Conservation (phyloP, 1,140 invertebrate species). For the Sinonovacula constricta region DNA sequence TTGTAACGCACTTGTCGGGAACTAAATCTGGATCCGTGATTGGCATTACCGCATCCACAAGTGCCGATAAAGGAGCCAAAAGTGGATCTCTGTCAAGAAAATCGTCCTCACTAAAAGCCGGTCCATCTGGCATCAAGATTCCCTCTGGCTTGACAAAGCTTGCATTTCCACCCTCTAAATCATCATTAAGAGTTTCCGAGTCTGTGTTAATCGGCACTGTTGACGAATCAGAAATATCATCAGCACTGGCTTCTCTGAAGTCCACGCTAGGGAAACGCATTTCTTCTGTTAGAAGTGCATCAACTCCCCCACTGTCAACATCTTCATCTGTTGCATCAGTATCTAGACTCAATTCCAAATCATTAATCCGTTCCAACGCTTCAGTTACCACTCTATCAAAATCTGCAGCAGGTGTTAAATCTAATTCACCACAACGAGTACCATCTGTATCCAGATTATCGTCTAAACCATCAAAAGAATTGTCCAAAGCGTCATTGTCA, state of each 20-base stretch:
- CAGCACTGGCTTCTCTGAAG: conserved; percentile 32
- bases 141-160: conserved; percentile 39
- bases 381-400: too few species aligned
- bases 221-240: conserved; percentile 35
- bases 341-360: too few species aligned
- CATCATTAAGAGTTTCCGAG: conserved; percentile 2
- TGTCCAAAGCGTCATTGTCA: neutral
- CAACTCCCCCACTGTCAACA: neutral
- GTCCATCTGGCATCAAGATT: conserved; percentile 22
- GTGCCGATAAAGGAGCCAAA: neutral
- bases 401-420: neutral
- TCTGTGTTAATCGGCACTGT: conserved; percentile 24
- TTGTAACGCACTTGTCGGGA: conserved; percentile 39
- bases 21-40: conserved; percentile 28
- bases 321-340: neutral
- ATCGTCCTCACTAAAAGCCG: neutral
- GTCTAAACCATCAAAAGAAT: neutral
- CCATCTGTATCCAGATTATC: neutral
- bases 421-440: too few species aligned
- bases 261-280: neutral
- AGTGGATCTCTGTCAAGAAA: conserved; percentile 1
- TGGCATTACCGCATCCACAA: conserved; percentile 20
- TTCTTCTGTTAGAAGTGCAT: neutral
- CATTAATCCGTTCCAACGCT: too few species aligned
- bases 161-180: conserved; percentile 25